Evolutionary conservation across 2,888 invertebrate genomes (phyloP), one percentile per base, ranked within the genome.

Genomic region (Macrophya annulata): DNA sequence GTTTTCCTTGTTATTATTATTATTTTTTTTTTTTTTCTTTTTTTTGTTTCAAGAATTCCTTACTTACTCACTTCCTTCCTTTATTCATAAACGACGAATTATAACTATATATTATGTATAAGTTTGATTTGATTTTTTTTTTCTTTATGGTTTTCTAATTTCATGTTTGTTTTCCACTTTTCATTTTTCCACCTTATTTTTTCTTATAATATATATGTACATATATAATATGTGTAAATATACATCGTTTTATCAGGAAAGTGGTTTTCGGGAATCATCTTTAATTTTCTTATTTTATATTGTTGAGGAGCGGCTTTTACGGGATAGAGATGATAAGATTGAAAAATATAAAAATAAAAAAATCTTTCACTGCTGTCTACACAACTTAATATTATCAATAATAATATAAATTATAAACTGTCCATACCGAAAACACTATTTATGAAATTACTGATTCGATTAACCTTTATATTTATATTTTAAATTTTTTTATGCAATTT

Each of bases 21-120:
- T 37, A 68, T 21, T 45, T 21, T 25, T 45, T 45, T 17, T 43
- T 21, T 43, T 45, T 62, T 62, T 25, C 8, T 59, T 4, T 59
- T 10, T 51, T 51, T 59, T 21, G n/a, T 59, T 59, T 25, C 1
- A 62, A 15, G 71, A 71, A 40, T 71, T 71, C 40, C 71, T 71
- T 71, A 31, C 40, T 71, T 40, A 40, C 71, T 71, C 40, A 40
- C 40, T 40, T 40, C 71, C n/a, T 40, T n/a, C 9, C 40, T 40
- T 8, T 4, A 71, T 71, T 71, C 71, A 71, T 71, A 17, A n/a
- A 71, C 71, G 40, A 71, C 71, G 71, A n/a, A 71, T n/a, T 71
- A 71, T 71, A 71, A 17, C 31, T 71, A 71, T 71, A 40, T 37
- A 25, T 25, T 71, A 71, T 71, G n/a, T 71, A 71, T 71, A 71